Conservation (phyloP, 2,797 vertebrate species). For the Pampus argenteus region DNA sequence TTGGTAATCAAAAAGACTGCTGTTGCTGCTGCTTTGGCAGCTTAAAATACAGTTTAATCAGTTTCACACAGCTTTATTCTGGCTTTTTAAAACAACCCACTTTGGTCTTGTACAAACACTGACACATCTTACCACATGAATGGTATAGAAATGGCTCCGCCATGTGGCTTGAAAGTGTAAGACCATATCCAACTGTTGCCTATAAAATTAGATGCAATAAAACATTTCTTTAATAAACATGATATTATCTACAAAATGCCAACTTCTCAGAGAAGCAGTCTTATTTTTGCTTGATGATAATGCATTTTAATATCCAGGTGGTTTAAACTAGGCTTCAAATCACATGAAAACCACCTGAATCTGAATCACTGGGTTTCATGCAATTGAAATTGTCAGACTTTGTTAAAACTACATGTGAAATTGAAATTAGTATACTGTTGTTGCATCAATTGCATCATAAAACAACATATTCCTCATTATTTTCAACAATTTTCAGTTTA, state of each 20-base stretch:
- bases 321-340: not conserved
- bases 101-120: too few relatives aligned
- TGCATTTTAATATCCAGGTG: not conserved
- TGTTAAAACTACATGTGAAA: not conserved
- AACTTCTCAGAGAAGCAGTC: not conserved
- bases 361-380: not conserved
- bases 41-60: not conserved
- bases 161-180: conserved; percentile 58
- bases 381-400: not conserved
- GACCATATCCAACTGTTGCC: not conserved
- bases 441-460: not conserved
- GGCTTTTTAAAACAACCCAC: not conserved
- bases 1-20: not conserved
- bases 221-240: not conserved
- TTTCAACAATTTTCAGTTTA: not conserved
- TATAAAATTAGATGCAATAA: not conserved
- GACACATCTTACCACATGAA: not conserved
- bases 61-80: not conserved
- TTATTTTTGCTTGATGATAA: not conserved
- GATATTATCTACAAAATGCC: not conserved
- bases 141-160: conserved; percentile 58
- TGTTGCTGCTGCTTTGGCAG: not conserved
- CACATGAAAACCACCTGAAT: not conserved
- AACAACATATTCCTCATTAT: not conserved
- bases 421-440: too few relatives aligned